phyloP scores from a whole-genome alignment of 92 coral and sea anemone genomes.

The Phenganax stokvisi region DNA sequence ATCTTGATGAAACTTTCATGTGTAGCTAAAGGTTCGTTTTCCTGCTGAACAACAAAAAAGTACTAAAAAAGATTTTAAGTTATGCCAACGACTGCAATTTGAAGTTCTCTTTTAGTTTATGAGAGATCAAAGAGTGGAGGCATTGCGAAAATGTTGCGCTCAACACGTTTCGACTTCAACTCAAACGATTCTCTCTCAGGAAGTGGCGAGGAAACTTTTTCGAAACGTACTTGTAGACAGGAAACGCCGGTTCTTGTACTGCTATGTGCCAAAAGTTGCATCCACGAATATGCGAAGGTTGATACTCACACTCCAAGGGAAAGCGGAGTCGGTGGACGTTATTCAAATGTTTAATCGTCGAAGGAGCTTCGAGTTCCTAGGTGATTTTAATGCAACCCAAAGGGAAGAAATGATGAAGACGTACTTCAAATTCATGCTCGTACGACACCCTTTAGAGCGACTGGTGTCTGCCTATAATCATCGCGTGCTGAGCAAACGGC shows the following conservation, averaged over 20 bases:
- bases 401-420: background rate
- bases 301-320: conserved; percentile 1
- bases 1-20: too few relatives aligned
- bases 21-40: too few relatives aligned
- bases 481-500: background rate
- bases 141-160: background rate
- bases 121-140: background rate
- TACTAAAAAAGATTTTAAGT: too few relatives aligned
- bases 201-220: background rate
- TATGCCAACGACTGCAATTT: too few relatives aligned
- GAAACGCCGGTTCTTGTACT: background rate
- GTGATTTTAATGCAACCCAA: conserved; percentile 7
- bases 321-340: background rate
- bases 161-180: background rate
- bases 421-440: conserved; percentile 11
- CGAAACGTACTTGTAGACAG: conserved; percentile 6
- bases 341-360: background rate
- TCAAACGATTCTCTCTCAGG: background rate
- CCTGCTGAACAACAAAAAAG: too few relatives aligned
- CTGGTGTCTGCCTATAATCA: conserved; percentile 6
- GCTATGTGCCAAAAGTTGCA: conserved; percentile 3
- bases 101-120: background rate
- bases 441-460: conserved; percentile 11
- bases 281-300: conserved; percentile 16
- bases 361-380: background rate